Evolutionary conservation across 2,113 vertebrate species (phyloP).

Genomic region (Pterocles burchelli): DNA sequence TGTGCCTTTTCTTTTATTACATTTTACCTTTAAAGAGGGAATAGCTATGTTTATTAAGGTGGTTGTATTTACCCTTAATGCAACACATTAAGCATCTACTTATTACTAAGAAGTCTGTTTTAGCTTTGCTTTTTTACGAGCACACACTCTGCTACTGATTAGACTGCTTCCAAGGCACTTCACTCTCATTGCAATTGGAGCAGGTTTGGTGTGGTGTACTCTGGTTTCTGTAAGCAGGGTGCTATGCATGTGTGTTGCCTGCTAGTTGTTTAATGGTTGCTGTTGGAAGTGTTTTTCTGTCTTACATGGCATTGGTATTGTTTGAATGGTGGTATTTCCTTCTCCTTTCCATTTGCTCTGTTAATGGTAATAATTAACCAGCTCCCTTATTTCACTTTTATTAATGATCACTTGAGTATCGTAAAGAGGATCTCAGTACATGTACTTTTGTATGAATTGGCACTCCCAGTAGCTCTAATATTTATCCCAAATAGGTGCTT

Average conservation of each 20-base stretch:
- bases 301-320: neutral
- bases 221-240: neutral
- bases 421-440: neutral
- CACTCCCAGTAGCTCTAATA: neutral
- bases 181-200: neutral
- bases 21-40: slow-evolving; percentile 37
- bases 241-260: neutral
- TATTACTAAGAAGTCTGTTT: slow-evolving; percentile 12
- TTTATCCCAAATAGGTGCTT: neutral
- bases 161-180: slow-evolving; percentile 6
- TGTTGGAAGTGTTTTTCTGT: slow-evolving; percentile 9
- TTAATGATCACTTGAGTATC: fast-evolving
- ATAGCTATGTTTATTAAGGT: slow-evolving; percentile 28
- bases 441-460: neutral
- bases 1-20: neutral
- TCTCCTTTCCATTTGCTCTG: neutral
- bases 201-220: neutral
- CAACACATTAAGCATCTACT: slow-evolving; percentile 37
- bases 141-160: slow-evolving; percentile 11
- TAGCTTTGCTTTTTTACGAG: neutral
- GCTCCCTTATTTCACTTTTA: neutral
- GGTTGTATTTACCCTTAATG: slow-evolving; percentile 34
- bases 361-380: neutral
- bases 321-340: neutral
- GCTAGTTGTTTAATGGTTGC: neutral